Evolutionary conservation across 2,113 vertebrate genomes (phyloP).

Genomic region (Burhinus bistriatus): DNA sequence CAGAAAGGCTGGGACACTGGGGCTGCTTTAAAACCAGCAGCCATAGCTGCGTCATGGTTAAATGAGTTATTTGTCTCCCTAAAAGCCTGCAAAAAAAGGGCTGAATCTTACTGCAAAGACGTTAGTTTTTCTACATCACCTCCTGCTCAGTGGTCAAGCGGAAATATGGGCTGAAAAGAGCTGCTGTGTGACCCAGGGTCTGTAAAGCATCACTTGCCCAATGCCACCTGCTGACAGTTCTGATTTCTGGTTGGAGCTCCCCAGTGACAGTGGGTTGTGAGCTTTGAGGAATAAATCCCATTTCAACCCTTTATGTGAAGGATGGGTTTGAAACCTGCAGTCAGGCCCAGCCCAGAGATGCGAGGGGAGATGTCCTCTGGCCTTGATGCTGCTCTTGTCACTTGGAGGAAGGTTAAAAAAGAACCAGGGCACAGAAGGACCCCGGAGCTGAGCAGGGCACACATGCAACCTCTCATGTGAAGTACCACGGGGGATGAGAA

Average conservation of each 20-base stretch:
- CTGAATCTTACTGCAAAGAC: neutral
- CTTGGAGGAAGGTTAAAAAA: neutral
- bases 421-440: neutral
- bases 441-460: neutral
- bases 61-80: neutral
- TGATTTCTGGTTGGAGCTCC: neutral
- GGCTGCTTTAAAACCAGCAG: neutral
- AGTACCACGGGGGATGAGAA: neutral
- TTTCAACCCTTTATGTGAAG: neutral
- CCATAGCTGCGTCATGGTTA: neutral
- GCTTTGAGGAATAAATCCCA: neutral
- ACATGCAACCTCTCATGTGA: neutral
- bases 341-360: neutral
- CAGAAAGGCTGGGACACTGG: neutral
- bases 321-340: neutral
- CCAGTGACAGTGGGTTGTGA: neutral
- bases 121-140: neutral
- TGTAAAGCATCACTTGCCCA: neutral
- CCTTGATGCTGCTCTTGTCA: neutral
- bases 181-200: neutral
- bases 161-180: neutral
- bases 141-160: neutral
- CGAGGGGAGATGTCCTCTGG: neutral
- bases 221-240: neutral
- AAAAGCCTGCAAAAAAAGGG: neutral